phyloP scores from a whole-genome alignment of 2,113 vertebrate species.

The Delphinus delphis region DNA sequence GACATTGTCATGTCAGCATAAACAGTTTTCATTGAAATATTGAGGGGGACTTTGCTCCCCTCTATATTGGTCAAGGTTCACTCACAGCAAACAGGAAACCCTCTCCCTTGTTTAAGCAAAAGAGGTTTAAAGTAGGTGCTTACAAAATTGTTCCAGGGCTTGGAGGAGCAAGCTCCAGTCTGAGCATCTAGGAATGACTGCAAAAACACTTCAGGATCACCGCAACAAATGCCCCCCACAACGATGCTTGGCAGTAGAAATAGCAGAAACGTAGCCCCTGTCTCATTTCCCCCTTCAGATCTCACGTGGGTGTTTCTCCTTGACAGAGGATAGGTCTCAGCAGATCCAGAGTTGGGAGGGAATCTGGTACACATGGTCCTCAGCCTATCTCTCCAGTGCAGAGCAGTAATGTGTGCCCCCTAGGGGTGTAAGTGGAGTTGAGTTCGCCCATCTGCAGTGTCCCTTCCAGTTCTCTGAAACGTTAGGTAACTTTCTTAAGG shows the following conservation, averaged over 20 bases:
- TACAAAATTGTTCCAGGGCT: background rate
- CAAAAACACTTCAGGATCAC: constrained; percentile 2
- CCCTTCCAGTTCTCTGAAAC: background rate
- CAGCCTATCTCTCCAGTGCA: too few relatives aligned
- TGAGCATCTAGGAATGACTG: constrained; percentile 28
- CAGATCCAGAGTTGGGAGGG: background rate
- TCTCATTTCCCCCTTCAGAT: constrained; percentile 33
- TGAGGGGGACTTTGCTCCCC: background rate
- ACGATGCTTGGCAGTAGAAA: background rate
- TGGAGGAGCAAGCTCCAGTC: background rate
- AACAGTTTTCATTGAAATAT: background rate
- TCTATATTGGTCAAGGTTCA: background rate
- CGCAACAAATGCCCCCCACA: background rate
- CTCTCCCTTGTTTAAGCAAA: background rate
- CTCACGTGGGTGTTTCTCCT: background rate
- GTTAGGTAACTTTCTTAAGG: background rate
- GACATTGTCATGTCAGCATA: background rate
- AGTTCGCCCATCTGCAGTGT: too few relatives aligned
- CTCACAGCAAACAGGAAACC: background rate
- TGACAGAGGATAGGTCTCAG: background rate
- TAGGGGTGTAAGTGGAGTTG: background rate
- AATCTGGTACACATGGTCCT: background rate
- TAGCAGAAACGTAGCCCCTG: background rate
- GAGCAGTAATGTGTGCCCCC: accelerated
- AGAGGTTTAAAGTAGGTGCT: background rate